Percentiles rank a stretch among this genome's conserved stretches.
Evolutionary conservation across 2,888 invertebrate genomes (phyloP).

Genomic region (Bellardia bayeri): DNA sequence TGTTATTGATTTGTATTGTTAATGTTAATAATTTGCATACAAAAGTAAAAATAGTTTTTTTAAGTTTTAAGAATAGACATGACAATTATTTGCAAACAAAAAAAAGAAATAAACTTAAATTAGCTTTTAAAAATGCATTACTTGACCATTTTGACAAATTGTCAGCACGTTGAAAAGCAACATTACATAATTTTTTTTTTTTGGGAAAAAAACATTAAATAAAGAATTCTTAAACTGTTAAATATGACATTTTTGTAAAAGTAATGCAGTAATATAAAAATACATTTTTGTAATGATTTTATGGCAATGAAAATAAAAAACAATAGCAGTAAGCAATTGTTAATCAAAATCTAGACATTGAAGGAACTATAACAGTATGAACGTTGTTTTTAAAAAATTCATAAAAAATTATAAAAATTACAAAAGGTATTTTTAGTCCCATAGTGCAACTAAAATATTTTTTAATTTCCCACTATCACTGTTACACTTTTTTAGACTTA

Average conservation of each 20-base stretch:
- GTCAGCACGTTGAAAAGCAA: background rate
- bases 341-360: no score
- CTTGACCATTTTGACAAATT: conserved; percentile 33
- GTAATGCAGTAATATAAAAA: no score
- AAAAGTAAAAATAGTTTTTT: conserved; percentile 49
- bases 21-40: conserved; percentile 59
- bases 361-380: no score
- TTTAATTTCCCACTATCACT: no score
- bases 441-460: no score
- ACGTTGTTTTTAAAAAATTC: no score
- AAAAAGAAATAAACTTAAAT: conserved; percentile 36
- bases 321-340: no score
- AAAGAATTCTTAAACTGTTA: background rate
- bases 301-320: background rate
- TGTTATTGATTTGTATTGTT: conserved; percentile 68
- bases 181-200: conserved; percentile 31
- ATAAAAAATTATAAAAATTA: no score
- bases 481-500: no score
- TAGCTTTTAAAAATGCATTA: conserved; percentile 22
- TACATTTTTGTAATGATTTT: no score
- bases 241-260: background rate
- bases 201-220: background rate
- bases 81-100: conserved; percentile 34
- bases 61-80: conserved; percentile 40
- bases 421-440: no score